Evolutionary conservation across 37 sponge, comb jelly and placozoan genomes (phyloP).

Genomic region (Haliclona indistincta): DNA sequence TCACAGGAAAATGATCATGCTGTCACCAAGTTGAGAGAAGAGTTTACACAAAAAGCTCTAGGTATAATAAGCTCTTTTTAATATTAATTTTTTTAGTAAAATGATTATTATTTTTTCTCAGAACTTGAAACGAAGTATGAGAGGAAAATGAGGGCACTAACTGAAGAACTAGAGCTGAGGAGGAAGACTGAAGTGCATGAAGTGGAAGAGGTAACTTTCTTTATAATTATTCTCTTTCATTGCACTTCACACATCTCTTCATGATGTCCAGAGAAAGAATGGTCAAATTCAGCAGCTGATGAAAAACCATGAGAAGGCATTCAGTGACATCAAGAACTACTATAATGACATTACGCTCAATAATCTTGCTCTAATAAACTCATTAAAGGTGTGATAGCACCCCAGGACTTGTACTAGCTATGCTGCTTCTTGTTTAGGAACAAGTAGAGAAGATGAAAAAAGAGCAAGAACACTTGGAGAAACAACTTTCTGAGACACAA

Average conservation of each 20-base stretch:
- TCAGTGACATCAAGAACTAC: slow-evolving; percentile 99
- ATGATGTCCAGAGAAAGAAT: slow-evolving; percentile 93
- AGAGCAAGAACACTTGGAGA: slow-evolving; percentile 93
- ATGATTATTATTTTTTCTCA: too few species aligned
- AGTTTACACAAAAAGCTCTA: slow-evolving; percentile 66
- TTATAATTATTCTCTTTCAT: neutral
- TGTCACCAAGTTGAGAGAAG: slow-evolving; percentile 80
- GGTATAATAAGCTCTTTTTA: too few species aligned
- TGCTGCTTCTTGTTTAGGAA: slow-evolving; percentile 58
- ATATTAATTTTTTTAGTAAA: too few species aligned
- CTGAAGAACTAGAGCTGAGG: slow-evolving; percentile 96
- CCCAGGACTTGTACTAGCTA: neutral
- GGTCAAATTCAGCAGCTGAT: slow-evolving; percentile 94
- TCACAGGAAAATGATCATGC: slow-evolving; percentile 78
- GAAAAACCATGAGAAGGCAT: slow-evolving; percentile 99
- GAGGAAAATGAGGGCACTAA: slow-evolving; percentile 77
- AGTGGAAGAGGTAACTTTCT: slow-evolving; percentile 86
- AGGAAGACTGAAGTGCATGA: slow-evolving; percentile 98
- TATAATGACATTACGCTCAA: slow-evolving; percentile 99
- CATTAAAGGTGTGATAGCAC: slow-evolving; percentile 84
- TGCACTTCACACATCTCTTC: neutral
- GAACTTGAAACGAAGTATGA: slow-evolving; percentile 92
- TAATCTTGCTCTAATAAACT: slow-evolving; percentile 97
- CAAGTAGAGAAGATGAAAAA: slow-evolving; percentile 98
- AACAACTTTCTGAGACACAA: slow-evolving; percentile 90